Conservation (phyloP, 2,797 vertebrate species). For the Schizopygopsis pylzovi region DNA sequence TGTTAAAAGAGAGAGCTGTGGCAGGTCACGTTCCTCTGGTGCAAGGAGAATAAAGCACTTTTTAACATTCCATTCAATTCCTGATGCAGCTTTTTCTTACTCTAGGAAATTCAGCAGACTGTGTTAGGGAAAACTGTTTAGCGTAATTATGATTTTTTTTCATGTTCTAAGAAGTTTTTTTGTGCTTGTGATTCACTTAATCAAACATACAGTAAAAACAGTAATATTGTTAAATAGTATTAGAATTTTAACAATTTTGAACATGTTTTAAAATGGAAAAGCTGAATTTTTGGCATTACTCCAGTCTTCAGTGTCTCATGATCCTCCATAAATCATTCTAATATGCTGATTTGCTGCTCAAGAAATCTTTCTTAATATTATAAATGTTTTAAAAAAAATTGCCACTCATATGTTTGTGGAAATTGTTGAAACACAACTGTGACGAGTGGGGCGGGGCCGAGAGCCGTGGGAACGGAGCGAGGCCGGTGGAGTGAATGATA, state of each 20-base stretch:
- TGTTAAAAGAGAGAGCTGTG: constrained; percentile 52
- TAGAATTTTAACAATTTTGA: not conserved
- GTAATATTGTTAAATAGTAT: too few species aligned
- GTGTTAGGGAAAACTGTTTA: not conserved
- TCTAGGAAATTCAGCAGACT: not conserved
- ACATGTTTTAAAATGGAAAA: not conserved
- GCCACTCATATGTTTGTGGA: too few species aligned
- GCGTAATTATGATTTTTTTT: not conserved
- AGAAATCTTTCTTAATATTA: too few species aligned
- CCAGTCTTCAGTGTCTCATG: not conserved
- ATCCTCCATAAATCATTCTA: not conserved
- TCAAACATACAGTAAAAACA: too few species aligned
- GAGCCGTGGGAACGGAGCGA: too few species aligned
- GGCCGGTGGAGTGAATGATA: too few species aligned
- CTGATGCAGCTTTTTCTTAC: not conserved
- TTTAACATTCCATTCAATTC: not conserved
- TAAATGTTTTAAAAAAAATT: too few species aligned
- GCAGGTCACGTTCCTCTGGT: constrained; percentile 28
- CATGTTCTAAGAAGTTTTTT: not conserved
- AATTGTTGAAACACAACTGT: not conserved
- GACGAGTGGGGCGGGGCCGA: too few species aligned
- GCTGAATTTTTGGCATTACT: not conserved
- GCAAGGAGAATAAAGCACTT: constrained; percentile 1
- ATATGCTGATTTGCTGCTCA: too few species aligned
- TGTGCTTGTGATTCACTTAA: not conserved